Conservation (phyloP, 1,140 invertebrate species). For the Drosophila ironensis region DNA sequence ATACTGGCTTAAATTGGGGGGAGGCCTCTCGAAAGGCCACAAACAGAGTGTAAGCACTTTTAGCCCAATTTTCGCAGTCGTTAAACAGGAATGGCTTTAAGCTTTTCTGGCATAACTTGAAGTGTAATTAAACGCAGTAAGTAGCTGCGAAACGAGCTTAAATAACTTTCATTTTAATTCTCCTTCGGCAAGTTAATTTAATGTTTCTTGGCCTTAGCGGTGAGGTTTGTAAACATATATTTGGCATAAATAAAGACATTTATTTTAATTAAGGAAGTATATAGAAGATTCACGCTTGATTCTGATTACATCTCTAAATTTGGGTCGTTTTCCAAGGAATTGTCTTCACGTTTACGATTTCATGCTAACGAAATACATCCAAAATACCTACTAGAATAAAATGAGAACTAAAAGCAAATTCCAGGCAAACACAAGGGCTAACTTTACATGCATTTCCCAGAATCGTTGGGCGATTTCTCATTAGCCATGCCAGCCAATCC, state of each 20-base stretch:
- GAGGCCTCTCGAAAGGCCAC: slow-evolving; percentile 17
- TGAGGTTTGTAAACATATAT: neutral
- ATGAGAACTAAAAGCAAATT: no score
- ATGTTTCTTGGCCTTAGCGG: neutral
- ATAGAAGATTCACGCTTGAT: no score
- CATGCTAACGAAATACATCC: no score
- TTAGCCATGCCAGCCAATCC: neutral
- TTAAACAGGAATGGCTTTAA: slow-evolving; percentile 25
- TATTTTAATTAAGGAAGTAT: no score
- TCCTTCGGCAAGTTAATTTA: neutral
- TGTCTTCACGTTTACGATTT: no score
- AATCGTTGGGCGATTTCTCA: no score
- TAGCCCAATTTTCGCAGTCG: slow-evolving; percentile 20
- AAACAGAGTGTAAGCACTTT: slow-evolving; percentile 43
- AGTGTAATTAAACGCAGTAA: slow-evolving; percentile 4
- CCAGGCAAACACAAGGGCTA: no score
- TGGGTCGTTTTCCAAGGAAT: no score
- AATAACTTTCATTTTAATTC: neutral
- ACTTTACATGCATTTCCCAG: no score
- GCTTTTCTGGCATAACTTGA: slow-evolving; percentile 5
- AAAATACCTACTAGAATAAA: no score
- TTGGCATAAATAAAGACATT: no score
- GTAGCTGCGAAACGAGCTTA: neutral
- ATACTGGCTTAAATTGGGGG: slow-evolving; percentile 25
- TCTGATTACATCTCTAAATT: no score